Base-by-base conservation (phyloP, 2,797 vertebrate species). In the Caiman crocodilus region DNA sequence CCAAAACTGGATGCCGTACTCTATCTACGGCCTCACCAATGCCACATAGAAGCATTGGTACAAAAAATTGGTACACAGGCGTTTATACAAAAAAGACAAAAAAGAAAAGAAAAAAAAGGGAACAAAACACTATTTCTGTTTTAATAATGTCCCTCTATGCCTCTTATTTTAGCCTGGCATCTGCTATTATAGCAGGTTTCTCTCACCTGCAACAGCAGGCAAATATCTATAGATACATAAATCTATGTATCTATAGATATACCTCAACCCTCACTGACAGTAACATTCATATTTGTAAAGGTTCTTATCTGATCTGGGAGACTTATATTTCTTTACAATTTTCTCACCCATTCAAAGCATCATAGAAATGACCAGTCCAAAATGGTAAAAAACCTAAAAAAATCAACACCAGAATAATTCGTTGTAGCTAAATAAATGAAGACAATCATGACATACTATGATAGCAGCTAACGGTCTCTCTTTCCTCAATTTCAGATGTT, bases 171-270 rank as follows among this genome's bases (percentile, higher is more conserved):
- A 94, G 92, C 42, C 18, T 64, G 88, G 93, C 95, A 97, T 96
- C 96, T 97, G 96, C 90, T 84, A 84, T 86, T 94, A 82, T 95
- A 96, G 94, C 79, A 96, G 95, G 94, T 82, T 91, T 67, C 61
- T 76, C 85, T 88, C 81, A 69, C 90, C 94, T 94, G 89, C 88
- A 88, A 94, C 90, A 83, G 91, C 90, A 82, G 78, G 71, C 74
- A 92, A 88, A 95, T 5, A 0, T 42, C 42, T 42, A 42, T 42
- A 42, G 42, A 42, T 9, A 42, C 8, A 42, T 42, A 50, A 50
- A 50, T n/a, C n/a, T n/a, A n/a, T n/a, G n/a, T 50, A 50, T 50
- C 42, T 50, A 50, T 50, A 50, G 57, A 94, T 32, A 30, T 4
- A 75, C 89, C 30, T 88, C 92, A 88, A 85, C 15, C 11, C 71